Base-by-base conservation (phyloP, 2,888 invertebrate species). In the Melangyna quadrimaculata region DNA sequence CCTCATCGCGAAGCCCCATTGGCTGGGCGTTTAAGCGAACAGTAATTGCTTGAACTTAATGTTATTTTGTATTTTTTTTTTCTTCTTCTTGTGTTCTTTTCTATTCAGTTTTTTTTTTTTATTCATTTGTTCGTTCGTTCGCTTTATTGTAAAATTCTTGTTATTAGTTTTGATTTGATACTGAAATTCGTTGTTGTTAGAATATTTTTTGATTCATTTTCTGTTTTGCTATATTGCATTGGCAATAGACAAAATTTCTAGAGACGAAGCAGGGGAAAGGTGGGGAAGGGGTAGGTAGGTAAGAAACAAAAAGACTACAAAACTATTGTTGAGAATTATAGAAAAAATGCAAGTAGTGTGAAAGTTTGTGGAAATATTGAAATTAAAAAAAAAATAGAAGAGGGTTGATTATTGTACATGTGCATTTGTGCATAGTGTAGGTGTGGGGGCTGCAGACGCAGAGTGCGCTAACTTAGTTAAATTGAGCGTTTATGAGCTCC, bases 81-180 rank as follows among this genome's bases (percentile, higher is more conserved):
- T 51, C 43, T 40, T 35, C 35, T 53, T 69, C 32, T 63, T 70
- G 40, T 73, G 57, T 81, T 74, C 55, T 78, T 14, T 86, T 81
- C 80, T 63, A 22, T 73, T 79, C 37, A 19, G 37, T 86, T 80
- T 71, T 40, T 67, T 75, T 67, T 8, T 43, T 32, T 19, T 19
- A 3, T 32, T 32, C 9, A 7, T 29, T 48, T 45, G 8, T n/a
- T n/a, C n/a, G n/a, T n/a, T n/a, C n/a, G 22, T 17, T 70, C 73
- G 55, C 37, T 81, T 72, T 77, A 51, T 40, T 40, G 27, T 71
- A 51, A 65, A 75, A 71, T 84, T 74, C 74, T 86, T 77, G 77
- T 86, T 86, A 71, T 81, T 81, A 72, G 69, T 78, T 81, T 86
- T 86, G 86, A 86, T 86, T 77, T 81, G 77, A 74, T 86, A 81